Base-by-base conservation (phyloP, 2,113 vertebrate species). In the Ceyx margarethae region DNA sequence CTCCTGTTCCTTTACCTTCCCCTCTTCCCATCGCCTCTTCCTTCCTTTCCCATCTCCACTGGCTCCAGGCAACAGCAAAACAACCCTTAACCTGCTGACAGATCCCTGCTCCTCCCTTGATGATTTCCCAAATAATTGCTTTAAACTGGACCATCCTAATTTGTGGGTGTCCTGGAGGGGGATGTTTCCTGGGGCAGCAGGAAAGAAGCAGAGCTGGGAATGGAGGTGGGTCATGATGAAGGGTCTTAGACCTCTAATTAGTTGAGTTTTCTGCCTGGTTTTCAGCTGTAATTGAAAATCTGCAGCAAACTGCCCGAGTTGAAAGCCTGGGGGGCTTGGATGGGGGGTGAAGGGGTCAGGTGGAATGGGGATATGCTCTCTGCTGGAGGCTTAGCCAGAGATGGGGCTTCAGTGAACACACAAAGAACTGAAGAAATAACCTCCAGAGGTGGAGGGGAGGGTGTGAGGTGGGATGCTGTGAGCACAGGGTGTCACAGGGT, bases 381-480 rank as follows among this genome's bases (percentile, higher is more conserved):
- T 53, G 1, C 35, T 43, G 1, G 4, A 46, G 67, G 19, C 2
- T 54, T 58, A 72, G 43, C 5, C 16, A 50, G 64, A 18, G 46
- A 2, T 25, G 40, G 22, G 20, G 15, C 21, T 83, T 7, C 23
- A 42, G 43, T 11, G 10, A 31, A 15, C 2, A 15, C 2, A 3
- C 28, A 4, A 3, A 43, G 61, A 53, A 10, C 29, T 75, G n/a
- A 19, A 45, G 48, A 18, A 82, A 19, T 37, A 13, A 65, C 20
- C 40, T 40, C 33, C 9, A 3, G 69, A 58, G 1, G 15, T 2
- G 13, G 37, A 1, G 57, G 68, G 2, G 10, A 2, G 22, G 1
- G 1, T 20, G 29, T 46, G 15, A 1, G 72, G 35, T 2, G 9
- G 21, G 68, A 26, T n/a, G 69, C 42, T 35, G 61, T 2, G 22